Percentiles rank a stretch among this genome's conserved stretches.
Evolutionary conservation across 2,113 vertebrate genomes (phyloP).

Genomic region (Platichthys stellatus): DNA sequence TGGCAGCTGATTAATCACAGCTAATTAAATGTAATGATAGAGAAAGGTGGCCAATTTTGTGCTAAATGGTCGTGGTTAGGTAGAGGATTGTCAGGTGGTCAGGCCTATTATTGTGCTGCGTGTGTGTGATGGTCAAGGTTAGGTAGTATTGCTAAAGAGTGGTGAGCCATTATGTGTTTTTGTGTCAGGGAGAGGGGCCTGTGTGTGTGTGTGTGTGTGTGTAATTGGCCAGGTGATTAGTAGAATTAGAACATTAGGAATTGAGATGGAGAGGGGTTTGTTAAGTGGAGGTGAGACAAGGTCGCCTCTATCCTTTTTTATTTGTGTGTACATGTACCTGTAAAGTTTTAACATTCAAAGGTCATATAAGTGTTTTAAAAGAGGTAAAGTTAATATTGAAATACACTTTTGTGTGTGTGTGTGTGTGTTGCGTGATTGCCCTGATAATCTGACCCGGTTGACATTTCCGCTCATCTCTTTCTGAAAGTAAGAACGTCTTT

Average conservation of each 20-base stretch:
- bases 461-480: too few species aligned
- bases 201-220: conserved; percentile 18
- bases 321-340: conserved; percentile 21
- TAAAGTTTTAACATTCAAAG: conserved; percentile 22
- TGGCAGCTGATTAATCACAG: conserved; percentile 85
- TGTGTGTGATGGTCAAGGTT: conserved; percentile 74
- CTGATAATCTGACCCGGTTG: too few species aligned
- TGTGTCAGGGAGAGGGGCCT: conserved; percentile 55
- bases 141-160: conserved; percentile 77
- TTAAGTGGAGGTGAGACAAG: conserved; percentile 66
- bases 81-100: conserved; percentile 75
- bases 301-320: conserved; percentile 35
- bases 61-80: conserved; percentile 77
- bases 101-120: conserved; percentile 62
- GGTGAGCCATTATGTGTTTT: conserved; percentile 71
- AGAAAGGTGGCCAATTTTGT: conserved; percentile 81
- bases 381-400: too few species aligned
- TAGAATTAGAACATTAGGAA: conserved; percentile 74
- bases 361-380: not conserved
- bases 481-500: too few species aligned
- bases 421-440: not conserved
- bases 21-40: conserved; percentile 86
- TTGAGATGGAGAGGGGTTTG: conserved; percentile 70
- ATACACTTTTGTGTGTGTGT: not conserved
- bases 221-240: conserved; percentile 75